Evolutionary conservation across 2,888 invertebrate genomes (phyloP).

Genomic region (Melinaea marsaeus): DNA sequence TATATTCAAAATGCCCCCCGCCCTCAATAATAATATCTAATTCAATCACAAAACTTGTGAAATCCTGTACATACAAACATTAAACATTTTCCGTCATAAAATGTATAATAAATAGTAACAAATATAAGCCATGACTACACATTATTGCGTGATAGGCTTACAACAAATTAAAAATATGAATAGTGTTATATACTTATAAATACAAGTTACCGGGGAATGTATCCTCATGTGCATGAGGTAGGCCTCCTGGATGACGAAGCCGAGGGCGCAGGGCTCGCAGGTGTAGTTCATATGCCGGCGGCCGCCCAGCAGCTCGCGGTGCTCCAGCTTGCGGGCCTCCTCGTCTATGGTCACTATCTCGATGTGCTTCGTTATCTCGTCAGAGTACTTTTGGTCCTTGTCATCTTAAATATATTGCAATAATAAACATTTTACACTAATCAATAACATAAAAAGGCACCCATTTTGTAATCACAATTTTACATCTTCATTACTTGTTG

Average conservation of each 20-base stretch:
- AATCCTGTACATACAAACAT: no score
- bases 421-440: no score
- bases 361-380: constrained; percentile 43
- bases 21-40: neutral
- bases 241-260: constrained; percentile 46
- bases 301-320: constrained; percentile 32
- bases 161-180: neutral
- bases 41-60: neutral
- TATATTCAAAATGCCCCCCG: no score
- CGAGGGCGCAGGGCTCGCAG: constrained; percentile 45
- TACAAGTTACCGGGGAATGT: constrained; percentile 41
- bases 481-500: no score
- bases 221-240: constrained; percentile 46
- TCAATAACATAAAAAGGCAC: no score
- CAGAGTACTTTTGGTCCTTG: constrained; percentile 32
- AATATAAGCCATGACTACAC: no score
- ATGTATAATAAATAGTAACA: no score
- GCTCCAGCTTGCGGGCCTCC: constrained; percentile 40
- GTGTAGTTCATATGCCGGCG: constrained; percentile 43
- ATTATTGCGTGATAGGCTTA: no score
- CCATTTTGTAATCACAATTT: no score
- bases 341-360: constrained; percentile 50
- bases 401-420: constrained; percentile 16
- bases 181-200: constrained; percentile 11
- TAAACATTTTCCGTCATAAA: no score